Conservation (phyloP, 2,888 invertebrate genomes). For the Ormyrus rosae region DNA sequence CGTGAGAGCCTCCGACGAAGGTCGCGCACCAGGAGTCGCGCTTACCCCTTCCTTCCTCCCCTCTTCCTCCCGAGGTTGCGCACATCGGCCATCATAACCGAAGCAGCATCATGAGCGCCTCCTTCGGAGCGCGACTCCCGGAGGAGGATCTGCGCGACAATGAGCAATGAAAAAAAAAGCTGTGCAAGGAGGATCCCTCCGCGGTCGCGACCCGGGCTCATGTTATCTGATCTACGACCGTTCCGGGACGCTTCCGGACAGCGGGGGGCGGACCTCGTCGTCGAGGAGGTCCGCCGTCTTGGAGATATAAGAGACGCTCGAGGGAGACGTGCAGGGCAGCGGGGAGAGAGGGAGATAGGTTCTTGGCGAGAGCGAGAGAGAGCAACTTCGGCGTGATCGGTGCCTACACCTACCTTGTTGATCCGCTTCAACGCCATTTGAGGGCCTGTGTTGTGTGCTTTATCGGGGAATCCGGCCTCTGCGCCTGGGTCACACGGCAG, state of each 20-base stretch:
- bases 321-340: not conserved
- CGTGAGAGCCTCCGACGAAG: slow-evolving; percentile 43
- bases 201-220: not conserved
- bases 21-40: slow-evolving; percentile 50
- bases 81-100: not conserved
- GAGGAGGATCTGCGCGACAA: no score
- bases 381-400: not conserved
- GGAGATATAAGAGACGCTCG: not conserved
- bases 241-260: no score
- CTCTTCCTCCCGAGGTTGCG: not conserved
- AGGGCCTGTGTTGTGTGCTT: slow-evolving; percentile 64
- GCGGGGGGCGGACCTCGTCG: not conserved
- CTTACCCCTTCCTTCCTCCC: not conserved
- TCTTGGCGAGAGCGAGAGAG: slow-evolving; percentile 2
- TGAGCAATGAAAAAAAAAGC: no score
- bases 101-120: not conserved
- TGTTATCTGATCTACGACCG: no score
- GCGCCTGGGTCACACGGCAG: slow-evolving; percentile 23
- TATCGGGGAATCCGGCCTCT: slow-evolving; percentile 38
- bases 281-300: slow-evolving; percentile 17
- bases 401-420: slow-evolving; percentile 88
- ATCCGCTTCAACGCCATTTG: slow-evolving; percentile 97
- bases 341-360: slow-evolving; percentile 6
- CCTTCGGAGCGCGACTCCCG: not conserved
- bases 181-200: no score